Percentiles rank a stretch among this genome's conserved stretches.
Conservation (phyloP, 2,797 vertebrate species). For the Acrossocheilus wenchowensis region DNA sequence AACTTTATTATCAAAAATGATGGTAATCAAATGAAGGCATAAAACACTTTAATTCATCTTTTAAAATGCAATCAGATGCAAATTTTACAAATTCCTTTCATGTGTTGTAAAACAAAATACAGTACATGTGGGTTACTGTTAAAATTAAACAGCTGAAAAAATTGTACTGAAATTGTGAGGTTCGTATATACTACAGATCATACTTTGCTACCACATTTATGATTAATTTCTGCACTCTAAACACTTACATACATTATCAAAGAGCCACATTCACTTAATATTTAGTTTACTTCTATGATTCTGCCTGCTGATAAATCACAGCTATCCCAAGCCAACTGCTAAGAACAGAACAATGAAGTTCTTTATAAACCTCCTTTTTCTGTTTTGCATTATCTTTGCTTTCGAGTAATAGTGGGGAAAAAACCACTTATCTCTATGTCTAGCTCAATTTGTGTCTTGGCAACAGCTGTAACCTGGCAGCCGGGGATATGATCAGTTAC, state of each 20-base stretch:
- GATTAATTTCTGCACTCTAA: neutral
- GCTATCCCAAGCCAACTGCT: neutral
- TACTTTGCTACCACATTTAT: neutral
- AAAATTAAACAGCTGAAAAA: neutral
- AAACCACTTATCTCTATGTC: neutral
- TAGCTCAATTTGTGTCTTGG: conserved; percentile 24
- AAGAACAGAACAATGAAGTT: conserved; percentile 8
- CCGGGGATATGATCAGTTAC: conserved; percentile 25
- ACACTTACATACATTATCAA: neutral
- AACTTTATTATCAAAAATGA: too few relatives aligned
- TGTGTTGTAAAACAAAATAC: neutral
- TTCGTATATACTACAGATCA: neutral
- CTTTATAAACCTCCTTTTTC: neutral
- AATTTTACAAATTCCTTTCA: too few relatives aligned
- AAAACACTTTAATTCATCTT: neutral
- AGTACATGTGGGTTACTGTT: neutral
- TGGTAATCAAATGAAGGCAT: neutral
- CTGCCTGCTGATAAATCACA: neutral
- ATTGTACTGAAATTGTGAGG: too few relatives aligned
- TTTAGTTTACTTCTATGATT: neutral
- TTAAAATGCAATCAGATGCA: too few relatives aligned
- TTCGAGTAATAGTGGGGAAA: neutral
- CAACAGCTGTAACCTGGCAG: conserved; percentile 42
- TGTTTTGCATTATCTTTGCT: conserved; percentile 3
- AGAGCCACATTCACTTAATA: neutral